A percentile compares a stretch with the other conserved stretches of the same genome.
Evolutionary conservation across 1,140 invertebrate species (phyloP).

Genomic region (Whitmania pigra): DNA sequence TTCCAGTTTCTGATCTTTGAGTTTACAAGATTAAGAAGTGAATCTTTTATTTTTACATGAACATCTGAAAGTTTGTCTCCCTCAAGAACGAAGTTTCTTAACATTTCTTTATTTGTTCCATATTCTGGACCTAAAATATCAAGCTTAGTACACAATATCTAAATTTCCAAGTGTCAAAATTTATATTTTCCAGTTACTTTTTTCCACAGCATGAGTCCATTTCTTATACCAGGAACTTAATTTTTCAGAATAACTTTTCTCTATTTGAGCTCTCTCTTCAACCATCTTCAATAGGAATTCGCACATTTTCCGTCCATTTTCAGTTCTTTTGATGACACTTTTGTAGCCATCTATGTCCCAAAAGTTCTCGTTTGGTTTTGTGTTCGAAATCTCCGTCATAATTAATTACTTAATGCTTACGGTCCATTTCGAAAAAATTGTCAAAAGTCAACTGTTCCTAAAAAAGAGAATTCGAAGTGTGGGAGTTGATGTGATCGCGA

Average conservation of each 20-base stretch:
- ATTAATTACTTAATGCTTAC: no score
- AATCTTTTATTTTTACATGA: slow-evolving; percentile 74
- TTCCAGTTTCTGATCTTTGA: slow-evolving; percentile 85
- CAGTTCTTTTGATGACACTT: slow-evolving; percentile 80
- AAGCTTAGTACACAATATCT: neutral
- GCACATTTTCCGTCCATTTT: slow-evolving; percentile 85
- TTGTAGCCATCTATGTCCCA: slow-evolving; percentile 97
- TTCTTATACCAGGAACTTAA: slow-evolving; percentile 88
- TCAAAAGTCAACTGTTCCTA: no score
- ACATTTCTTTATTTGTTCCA: slow-evolving; percentile 87
- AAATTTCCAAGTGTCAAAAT: neutral
- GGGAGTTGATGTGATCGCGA: no score
- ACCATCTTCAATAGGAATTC: slow-evolving; percentile 76
- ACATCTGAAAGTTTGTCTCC: slow-evolving; percentile 78
- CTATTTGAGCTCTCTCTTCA: slow-evolving; percentile 77
- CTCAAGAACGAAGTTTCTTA: slow-evolving; percentile 82
- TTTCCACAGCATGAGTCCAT: slow-evolving; percentile 92
- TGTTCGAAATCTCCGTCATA: no score
- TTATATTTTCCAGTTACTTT: slow-evolving; percentile 50
- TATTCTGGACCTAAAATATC: slow-evolving; percentile 68
- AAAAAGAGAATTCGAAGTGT: no score
- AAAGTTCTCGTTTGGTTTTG: slow-evolving; percentile 60
- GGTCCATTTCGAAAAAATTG: no score
- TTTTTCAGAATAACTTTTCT: slow-evolving; percentile 85
- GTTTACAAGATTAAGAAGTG: slow-evolving; percentile 75